Evolutionary conservation across 2,888 invertebrate species (phyloP).

Genomic region (Melanargia galathea): DNA sequence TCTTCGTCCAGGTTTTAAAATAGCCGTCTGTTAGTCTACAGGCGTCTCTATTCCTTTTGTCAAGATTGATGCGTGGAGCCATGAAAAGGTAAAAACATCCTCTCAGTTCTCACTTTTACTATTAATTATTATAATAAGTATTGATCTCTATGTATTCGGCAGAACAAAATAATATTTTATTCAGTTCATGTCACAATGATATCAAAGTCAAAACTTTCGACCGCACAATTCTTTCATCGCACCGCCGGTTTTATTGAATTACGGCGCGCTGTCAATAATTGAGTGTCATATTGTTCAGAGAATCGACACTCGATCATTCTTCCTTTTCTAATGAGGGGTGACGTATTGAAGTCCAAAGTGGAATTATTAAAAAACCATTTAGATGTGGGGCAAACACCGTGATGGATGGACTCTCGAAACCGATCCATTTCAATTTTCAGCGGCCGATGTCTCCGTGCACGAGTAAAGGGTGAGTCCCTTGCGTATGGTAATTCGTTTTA

Average conservation of each 20-base stretch:
- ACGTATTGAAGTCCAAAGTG: constrained; percentile 61
- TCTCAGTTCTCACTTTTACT: too few species aligned
- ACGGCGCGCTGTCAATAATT: constrained; percentile 74
- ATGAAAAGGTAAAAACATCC: too few species aligned
- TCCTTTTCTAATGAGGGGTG: constrained; percentile 64
- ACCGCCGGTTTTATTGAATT: constrained; percentile 65
- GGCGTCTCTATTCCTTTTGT: too few species aligned
- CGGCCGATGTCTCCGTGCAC: constrained; percentile 57
- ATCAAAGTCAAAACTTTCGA: constrained; percentile 17
- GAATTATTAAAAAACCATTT: constrained; percentile 81
- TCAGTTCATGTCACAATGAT: constrained; percentile 7
- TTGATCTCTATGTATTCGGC: too few species aligned
- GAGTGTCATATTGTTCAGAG: constrained; percentile 73
- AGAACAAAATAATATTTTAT: too few species aligned
- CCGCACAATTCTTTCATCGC: constrained; percentile 41
- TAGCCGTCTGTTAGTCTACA: too few species aligned
- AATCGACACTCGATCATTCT: constrained; percentile 69
- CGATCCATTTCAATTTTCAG: constrained; percentile 81
- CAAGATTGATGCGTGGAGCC: too few species aligned
- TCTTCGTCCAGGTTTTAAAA: too few species aligned
- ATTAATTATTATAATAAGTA: too few species aligned
- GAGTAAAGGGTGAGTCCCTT: constrained; percentile 69
- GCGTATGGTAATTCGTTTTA: constrained; percentile 67
- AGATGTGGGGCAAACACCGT: constrained; percentile 69
- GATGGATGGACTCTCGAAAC: constrained; percentile 78